Base-by-base conservation (phyloP, 2,797 vertebrate species). In the Limosa lapponica region DNA sequence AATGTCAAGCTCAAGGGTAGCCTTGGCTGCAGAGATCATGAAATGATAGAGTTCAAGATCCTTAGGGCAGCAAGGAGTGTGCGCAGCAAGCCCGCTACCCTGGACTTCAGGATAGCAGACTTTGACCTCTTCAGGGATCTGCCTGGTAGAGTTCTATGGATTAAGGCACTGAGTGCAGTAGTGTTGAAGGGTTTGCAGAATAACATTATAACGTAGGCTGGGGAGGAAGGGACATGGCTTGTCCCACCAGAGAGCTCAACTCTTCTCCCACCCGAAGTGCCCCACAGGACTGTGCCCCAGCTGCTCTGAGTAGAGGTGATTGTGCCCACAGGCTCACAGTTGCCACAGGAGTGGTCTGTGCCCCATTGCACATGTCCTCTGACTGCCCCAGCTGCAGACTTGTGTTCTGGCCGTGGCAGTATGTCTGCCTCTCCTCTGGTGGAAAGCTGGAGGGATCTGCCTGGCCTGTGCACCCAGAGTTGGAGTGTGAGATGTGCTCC, bases 401-500 rank as follows among this genome's bases (percentile, higher is more conserved):
- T 5, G 8, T 0, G 1, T 6, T 74, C 39, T 80, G 24, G 11
- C 8, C 7, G 18, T 23, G 46, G 39, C 30, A 54, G 23, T n/a
- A 7, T 24, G 11, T 20, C 24, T 86, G 10, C 7, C 58, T 49
- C 17, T 69, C 10, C 34, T 34, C 16, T 54, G 27, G 14, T 7
- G 9, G 17, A 30, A 10, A 78, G 36, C 36, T 77, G 20, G 34
- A 80, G 43, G n/a, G 10, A 30, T 27, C 2, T 8, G 23, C 22
- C 34, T 37, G 27, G 13, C 19, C 30, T 64, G 52, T 32, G 17
- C 51, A 28, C 11, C 3, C 16, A 37, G 16, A 48, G 22, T 1
- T 48, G 77, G 75, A 75, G 11, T 3, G 36, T 0, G 15, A 2
- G 44, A 18, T 48, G 49, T 15, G 22, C 6, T 41, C 1, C 0